A percentile compares a stretch with the other conserved stretches of the same genome.
Evolutionary conservation across 2,888 invertebrate genomes (phyloP).

Genomic region (Pterostichus niger): DNA sequence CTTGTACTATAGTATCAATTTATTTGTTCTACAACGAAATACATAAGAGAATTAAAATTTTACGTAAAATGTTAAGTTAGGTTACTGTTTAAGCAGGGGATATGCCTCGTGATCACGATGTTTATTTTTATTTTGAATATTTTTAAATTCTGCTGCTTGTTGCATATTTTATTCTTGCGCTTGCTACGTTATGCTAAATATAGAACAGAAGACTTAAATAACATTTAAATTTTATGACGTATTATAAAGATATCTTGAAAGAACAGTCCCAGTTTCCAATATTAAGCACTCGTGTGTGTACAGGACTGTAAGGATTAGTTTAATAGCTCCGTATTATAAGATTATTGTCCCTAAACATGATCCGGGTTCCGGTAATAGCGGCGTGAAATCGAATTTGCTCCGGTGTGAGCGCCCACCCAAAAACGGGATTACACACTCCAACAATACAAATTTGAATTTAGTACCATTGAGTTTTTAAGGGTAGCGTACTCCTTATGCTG

Average conservation of each 20-base stretch:
- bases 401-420: conserved; percentile 5
- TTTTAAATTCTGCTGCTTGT: no score
- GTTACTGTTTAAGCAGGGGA: no score
- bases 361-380: conserved; percentile 51
- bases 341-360: conserved; percentile 54
- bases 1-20: no score
- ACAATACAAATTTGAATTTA: conserved; percentile 51
- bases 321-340: conserved; percentile 55
- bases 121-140: no score
- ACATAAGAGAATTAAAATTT: no score
- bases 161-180: no score
- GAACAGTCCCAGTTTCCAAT: conserved; percentile 2
- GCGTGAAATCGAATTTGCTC: conserved; percentile 56
- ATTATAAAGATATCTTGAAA: conserved; percentile 24
- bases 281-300: conserved; percentile 7
- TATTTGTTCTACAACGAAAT: no score
- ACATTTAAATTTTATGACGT: no score
- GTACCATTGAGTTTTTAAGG: conserved; percentile 16
- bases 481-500: not conserved
- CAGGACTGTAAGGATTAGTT: conserved; percentile 37
- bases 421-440: conserved; percentile 40
- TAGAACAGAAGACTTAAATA: no score
- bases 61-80: no score
- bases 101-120: no score
- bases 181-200: no score